Base-by-base conservation (phyloP, 2,113 vertebrate genomes). In the Hypanus sabinus region DNA sequence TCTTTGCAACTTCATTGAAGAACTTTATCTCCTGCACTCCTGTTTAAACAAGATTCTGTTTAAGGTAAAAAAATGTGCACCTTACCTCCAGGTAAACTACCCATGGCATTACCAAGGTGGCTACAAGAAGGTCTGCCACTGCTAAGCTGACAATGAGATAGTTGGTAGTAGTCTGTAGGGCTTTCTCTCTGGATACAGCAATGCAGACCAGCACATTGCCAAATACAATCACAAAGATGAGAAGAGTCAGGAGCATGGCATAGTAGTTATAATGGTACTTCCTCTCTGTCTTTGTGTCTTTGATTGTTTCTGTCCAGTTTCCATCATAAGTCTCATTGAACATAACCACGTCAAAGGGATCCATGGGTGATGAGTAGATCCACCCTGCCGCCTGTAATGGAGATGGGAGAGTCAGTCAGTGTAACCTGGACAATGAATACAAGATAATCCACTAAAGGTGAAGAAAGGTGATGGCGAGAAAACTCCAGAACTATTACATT, bases 171-270 rank as follows among this genome's bases (percentile, higher is more conserved):
- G 99, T 99, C 97, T 99, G 99, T 94, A 99, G 97, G 55, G 99
- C 97, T 94, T 99, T 98, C 95, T 99, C 99, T 4, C 98, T 96
- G 93, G 98, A 99, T 94, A 99, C 99, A 0, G 99, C 99, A 95
- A 99, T 99, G 95, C 99, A 99, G 94, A 99, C 99, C 96, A 99
- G 96, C 94, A 99, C 99, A 0, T 99, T 99, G 96, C 99, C 99
- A 0, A 99, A 99, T 95, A 99, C 97, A 3, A 99, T 99, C 96
- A 99, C 94, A 0, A 98, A 98, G 96, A 99, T 99, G 96, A 99
- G 99, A 46, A 99, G 97, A 0, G 98, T 98, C 27, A 99, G 98
- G 93, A 99, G 97, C 97, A 98, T 97, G 96, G 99, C 99, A 0
- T 99, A 99, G 96, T 99, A 99, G 96, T 99, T 99, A 96, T 99